Conservation (phyloP, 2,888 invertebrate species). For the Patella pellucida region DNA sequence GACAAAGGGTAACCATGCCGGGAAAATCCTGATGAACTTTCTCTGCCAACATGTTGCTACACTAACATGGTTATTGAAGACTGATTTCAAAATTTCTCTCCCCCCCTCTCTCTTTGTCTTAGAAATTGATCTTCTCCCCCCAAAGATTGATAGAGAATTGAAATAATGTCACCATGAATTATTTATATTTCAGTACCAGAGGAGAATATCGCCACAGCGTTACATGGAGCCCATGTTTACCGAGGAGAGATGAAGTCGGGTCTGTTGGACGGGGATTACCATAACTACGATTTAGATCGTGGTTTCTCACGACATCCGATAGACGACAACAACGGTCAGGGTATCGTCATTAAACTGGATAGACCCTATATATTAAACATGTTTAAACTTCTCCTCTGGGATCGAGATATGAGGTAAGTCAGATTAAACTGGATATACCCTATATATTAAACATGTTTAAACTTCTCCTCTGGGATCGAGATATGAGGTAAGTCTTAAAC, state of each 20-base stretch:
- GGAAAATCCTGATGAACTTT: too few relatives aligned
- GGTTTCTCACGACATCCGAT: conserved; percentile 92
- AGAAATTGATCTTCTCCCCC: too few relatives aligned
- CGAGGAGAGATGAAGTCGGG: conserved; percentile 91
- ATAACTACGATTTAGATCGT: conserved; percentile 78
- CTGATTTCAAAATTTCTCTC: too few relatives aligned
- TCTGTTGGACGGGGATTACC: conserved; percentile 87
- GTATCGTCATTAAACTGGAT: conserved; percentile 86
- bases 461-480: conserved; percentile 94
- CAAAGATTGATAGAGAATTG: too few relatives aligned
- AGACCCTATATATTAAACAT: conserved; percentile 90
- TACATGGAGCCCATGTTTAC: conserved; percentile 87
- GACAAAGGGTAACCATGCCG: too few relatives aligned
- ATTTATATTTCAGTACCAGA: conserved; percentile 79
- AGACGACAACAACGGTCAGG: conserved; percentile 79
- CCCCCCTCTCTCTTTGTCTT: too few relatives aligned
- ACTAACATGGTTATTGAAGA: too few relatives aligned
- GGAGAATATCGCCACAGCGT: conserved; percentile 89
- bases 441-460: conserved; percentile 94
- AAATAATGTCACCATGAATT: too few relatives aligned
- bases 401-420: conserved; percentile 84
- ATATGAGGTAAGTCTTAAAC: too few relatives aligned
- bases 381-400: conserved; percentile 93
- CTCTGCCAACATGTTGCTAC: too few relatives aligned
- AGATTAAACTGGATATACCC: conserved; percentile 76